phyloP scores from a whole-genome alignment of 2,888 invertebrate species.

The Lagria hirta region DNA sequence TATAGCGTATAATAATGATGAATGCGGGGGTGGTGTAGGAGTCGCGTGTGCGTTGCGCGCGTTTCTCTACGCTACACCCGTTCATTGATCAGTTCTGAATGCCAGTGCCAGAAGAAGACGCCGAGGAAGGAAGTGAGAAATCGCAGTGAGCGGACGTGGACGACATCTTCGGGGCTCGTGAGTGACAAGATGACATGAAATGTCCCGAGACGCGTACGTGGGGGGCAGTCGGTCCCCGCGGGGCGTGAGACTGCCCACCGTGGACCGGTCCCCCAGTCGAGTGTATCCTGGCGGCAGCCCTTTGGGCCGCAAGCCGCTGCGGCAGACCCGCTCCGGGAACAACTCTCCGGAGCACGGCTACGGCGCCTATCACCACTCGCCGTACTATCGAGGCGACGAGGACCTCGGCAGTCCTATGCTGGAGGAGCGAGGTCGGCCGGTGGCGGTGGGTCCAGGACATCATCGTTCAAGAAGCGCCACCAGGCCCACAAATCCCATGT shows the following conservation, averaged over 20 bases:
- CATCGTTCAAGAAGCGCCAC: constrained; percentile 80
- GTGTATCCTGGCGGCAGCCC: constrained; percentile 68
- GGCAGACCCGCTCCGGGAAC: constrained; percentile 60
- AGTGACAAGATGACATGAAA: constrained; percentile 53
- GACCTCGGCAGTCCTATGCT: constrained; percentile 84
- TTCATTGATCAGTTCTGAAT: constrained; percentile 54
- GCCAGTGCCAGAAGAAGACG: not conserved
- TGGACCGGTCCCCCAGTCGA: constrained; percentile 86
- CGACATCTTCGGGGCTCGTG: constrained; percentile 43
- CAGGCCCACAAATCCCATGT: constrained; percentile 59
- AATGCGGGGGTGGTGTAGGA: constrained; percentile 40
- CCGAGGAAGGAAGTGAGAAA: constrained; percentile 33
- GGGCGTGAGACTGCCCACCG: constrained; percentile 78
- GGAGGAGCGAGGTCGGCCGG: constrained; percentile 69
- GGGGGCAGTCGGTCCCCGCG: constrained; percentile 68
- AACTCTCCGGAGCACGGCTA: constrained; percentile 60
- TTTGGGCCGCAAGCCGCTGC: constrained; percentile 49
- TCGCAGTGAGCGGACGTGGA: constrained; percentile 41
- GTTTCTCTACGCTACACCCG: constrained; percentile 52
- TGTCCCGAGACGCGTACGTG: constrained; percentile 66
- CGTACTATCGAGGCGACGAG: constrained; percentile 76
- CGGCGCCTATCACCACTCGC: constrained; percentile 62
- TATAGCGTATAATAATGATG: no score
- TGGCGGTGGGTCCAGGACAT: constrained; percentile 61
- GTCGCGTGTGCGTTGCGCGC: constrained; percentile 48